Evolutionary conservation across 1,140 invertebrate species (phyloP), one percentile per base, ranked within the genome.

Genomic region (Drosophila neocordata): DNA sequence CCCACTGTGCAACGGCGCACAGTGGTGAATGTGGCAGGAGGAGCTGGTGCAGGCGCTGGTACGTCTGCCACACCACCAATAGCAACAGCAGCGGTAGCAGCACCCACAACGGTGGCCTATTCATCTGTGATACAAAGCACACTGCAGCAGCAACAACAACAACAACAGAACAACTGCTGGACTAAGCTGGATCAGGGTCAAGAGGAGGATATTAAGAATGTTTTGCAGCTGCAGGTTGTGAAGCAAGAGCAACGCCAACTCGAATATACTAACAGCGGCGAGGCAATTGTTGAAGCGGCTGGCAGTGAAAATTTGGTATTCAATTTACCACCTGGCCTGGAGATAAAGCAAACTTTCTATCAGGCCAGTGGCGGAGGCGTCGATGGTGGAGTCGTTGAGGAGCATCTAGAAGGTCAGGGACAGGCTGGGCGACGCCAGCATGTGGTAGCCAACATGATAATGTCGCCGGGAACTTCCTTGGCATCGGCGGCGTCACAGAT

Each of bases 111-210:
- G 41, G 90, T 91, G 41, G 90, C 90, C 53, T 91, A 91, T 66
- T 90, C 90, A 77, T 91, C 90, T 91, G 90, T 91, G 90, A 91
- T 91, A 91, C 89, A 91, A 90, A 90, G 89, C 64, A 91, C 90
- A 53, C 69, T 89, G 68, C 90, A 88, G 48, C 84, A 89, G 31
- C 82, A 76, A n/a, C 71, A 70, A 53, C 66, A 59, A 13, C 73
- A 73, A 53, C 72, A 72, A 20, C 66, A 82, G 38, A 82, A 71
- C 20, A 73, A 78, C 44, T 89, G 82, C 72, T 90, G 89, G 88
- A 78, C 83, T 34, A 91, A 90, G 57, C 78, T 90, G n/a, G 82
- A 84, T 65, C 77, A 87, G 64, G 69, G 79, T 51, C 63, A 31
- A 56, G 55, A 73, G 41, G 83, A 91, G 59, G 89, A 91, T 56